phyloP scores from a whole-genome alignment of 2,888 invertebrate genomes.

The Deilephila porcellus region DNA sequence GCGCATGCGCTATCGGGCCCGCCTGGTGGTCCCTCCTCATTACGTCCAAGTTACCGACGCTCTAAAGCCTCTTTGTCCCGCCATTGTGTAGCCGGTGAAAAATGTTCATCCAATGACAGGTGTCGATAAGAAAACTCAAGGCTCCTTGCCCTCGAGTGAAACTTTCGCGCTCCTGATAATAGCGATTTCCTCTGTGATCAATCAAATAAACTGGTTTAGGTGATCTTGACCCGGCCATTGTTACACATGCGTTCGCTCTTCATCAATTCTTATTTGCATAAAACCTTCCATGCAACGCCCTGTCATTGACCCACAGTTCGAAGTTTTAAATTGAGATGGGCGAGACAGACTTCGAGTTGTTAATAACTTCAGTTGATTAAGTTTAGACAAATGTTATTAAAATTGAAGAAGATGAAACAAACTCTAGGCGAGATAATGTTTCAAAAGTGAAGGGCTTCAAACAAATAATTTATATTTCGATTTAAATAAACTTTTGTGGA shows the following conservation, averaged over 20 bases:
- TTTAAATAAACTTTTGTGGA: not conserved
- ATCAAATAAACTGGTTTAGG: constrained; percentile 66
- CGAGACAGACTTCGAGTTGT: constrained; percentile 39
- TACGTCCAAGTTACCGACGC: constrained; percentile 68
- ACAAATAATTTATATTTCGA: not conserved
- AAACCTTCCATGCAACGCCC: constrained; percentile 41
- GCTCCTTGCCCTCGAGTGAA: constrained; percentile 47
- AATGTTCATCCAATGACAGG: constrained; percentile 78
- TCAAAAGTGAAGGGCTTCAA: not conserved
- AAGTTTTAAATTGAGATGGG: constrained; percentile 35
- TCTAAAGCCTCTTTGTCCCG: constrained; percentile 65
- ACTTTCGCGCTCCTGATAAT: constrained; percentile 59
- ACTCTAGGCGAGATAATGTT: not conserved
- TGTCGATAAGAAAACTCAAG: constrained; percentile 72
- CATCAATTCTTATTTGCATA: constrained; percentile 55
- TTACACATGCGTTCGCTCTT: constrained; percentile 54
- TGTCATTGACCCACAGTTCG: constrained; percentile 45
- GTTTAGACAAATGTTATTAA: constrained; percentile 4
- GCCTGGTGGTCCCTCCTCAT: constrained; percentile 81
- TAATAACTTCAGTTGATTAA: constrained; percentile 2
- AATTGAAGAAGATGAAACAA: constrained; percentile 7
- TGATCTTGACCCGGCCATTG: constrained; percentile 56
- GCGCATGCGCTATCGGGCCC: constrained; percentile 74
- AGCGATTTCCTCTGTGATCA: constrained; percentile 67
- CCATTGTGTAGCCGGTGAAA: constrained; percentile 79